Base-by-base conservation (phyloP, 2,888 invertebrate genomes). In the Prosopocoilus inquinatus region DNA sequence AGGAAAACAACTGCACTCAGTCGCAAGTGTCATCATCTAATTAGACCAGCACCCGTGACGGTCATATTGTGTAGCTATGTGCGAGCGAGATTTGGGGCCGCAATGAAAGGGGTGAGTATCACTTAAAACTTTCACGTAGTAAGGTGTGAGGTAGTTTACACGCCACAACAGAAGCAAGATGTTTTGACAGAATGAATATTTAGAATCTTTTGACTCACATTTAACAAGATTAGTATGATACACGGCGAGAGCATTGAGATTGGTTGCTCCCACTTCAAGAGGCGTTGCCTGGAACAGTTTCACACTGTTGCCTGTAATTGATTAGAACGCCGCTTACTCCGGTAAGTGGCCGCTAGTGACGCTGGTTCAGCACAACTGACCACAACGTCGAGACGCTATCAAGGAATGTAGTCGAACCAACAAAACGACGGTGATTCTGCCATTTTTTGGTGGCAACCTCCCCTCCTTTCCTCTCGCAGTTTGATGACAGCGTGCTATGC, bases 231-330 rank as follows among this genome's bases (percentile, higher is more conserved):
- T 72, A 73, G 73, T 72, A 70, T 71, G 74, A 73, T 72, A 72
- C 67, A 73, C 70, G 62, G 75, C 75, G 72, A 77, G 76, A 75
- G 76, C 75, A 68, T 69, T 61, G 73, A 75, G 74, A 75, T 75
- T 80, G 80, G 77, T 69, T 76, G 78, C 75, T 79, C 79, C 74
- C 78, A 74, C 76, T 72, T 71, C 70, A 63, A 67, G 72, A 75
- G 76, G 76, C 76, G 77, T 70, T 70, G 73, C 75, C 65, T 70
- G 50, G 57, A 48, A 49, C 51, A 54, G 57, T 53, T 70, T 68
- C 70, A 67, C 65, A 75, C 70, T 67, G 83, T 84, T 66, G 83
- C 81, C 76, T 82, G 83, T 80, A 85, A 84, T 82, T 85, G 84
- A 82, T 85, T 70, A 44, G 11, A 16, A 16, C 49, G 55, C 47